phyloP scores from a whole-genome alignment of 2,888 invertebrate genomes.

The Agrotis clavis region DNA sequence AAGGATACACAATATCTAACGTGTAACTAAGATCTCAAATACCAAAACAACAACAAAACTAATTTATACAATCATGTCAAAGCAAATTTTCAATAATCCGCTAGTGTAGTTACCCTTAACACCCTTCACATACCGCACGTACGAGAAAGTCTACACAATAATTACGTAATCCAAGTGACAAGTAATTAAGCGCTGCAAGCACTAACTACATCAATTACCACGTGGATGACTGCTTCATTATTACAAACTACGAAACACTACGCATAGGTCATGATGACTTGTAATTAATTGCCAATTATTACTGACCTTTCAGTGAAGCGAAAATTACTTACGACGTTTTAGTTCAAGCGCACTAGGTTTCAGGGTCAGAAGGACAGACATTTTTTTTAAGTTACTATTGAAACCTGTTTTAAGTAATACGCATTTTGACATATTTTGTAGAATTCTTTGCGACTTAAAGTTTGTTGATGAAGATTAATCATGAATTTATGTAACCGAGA shows the following conservation, averaged over 20 bases:
- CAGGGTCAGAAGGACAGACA: constrained; percentile 14
- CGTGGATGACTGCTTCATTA: constrained; percentile 72
- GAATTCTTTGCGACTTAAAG: too few species aligned
- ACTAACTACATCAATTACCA: constrained; percentile 72
- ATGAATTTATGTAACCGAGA: too few species aligned
- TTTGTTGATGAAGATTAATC: too few species aligned
- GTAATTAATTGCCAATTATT: constrained; percentile 81
- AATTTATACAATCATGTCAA: constrained; percentile 13
- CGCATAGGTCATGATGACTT: constrained; percentile 69
- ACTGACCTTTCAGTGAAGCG: constrained; percentile 70
- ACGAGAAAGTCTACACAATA: constrained; percentile 58
- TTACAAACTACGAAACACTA: constrained; percentile 71
- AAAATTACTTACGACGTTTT: constrained; percentile 62
- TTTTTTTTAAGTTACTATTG: not conserved
- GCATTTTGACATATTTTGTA: too few species aligned
- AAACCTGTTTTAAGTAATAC: not conserved
- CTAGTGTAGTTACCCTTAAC: not conserved
- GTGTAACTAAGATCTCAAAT: constrained; percentile 4
- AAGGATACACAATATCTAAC: not conserved
- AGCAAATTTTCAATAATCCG: constrained; percentile 28
- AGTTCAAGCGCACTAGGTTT: constrained; percentile 23
- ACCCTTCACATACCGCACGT: constrained; percentile 1
- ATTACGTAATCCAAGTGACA: constrained; percentile 61
- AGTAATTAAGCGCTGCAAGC: constrained; percentile 65
- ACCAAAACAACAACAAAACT: constrained; percentile 9